Evolutionary conservation across 1,140 invertebrate species (phyloP), one percentile per base, ranked within the genome.

Genomic region (Orchestia grillus): DNA sequence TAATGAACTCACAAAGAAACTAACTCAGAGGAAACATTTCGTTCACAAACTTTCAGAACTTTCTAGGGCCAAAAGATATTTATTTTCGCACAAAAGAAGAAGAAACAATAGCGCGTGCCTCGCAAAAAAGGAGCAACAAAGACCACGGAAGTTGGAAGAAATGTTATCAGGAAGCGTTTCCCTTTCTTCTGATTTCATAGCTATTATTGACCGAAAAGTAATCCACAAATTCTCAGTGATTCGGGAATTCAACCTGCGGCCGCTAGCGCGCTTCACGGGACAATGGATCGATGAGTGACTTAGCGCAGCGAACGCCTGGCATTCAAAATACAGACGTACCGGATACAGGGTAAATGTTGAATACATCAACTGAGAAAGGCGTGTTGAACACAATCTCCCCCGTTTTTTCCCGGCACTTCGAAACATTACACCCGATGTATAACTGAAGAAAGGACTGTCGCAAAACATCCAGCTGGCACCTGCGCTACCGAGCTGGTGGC

Each of bases 1-100:
- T 77, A 77, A 77, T 77, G 62, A 77, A 77, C 62, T 77, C 62
- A 77, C 62, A 77, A 77, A 77, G 62, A 77, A 77, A 77, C 62
- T 77, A 77, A 77, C 62, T 77, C 28, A 28, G 11, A 77, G 62
- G 36, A 77, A 77, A 77, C 28, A 77, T 77, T 77, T 77, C 62
- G 15, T 77, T 77, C 62, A 77, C 62, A 77, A 77, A 77, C 62
- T 77, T 77, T 77, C 62, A 8, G 36, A 77, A 77, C 62, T 77
- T 77, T 77, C 62, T 36, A 1, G 62, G 28, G 28, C 28, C n/a
- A 28, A 77, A 77, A 77, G 28, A 77, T 23, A 77, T 77, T 77
- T 77, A 23, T 77, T 77, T 36, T 36, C 11, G 36, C 11, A 77
- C 28, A 77, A 77, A 23, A 77, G 62, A 36, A 77, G 62, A 36